A percentile compares a stretch with the other conserved stretches of the same genome.
Conservation (phyloP, 2,888 invertebrate genomes). For the Pasiphila rectangulata region DNA sequence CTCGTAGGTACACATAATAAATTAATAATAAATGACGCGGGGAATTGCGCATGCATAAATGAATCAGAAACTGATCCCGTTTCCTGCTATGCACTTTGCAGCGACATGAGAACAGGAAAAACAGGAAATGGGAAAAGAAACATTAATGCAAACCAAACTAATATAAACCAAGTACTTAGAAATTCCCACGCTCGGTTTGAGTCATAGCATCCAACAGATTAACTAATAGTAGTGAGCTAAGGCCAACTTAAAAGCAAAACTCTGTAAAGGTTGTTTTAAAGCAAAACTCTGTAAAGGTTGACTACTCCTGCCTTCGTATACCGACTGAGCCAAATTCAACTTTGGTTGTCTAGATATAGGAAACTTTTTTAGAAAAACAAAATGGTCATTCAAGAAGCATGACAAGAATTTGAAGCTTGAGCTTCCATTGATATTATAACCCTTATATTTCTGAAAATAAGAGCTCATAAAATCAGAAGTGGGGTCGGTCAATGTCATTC, state of each 20-base stretch:
- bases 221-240: neutral
- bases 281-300: neutral
- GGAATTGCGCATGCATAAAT: too few relatives aligned
- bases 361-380: too few relatives aligned
- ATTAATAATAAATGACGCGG: too few relatives aligned
- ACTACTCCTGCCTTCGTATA: neutral
- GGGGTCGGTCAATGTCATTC: constrained; percentile 16
- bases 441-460: neutral
- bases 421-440: neutral
- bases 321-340: constrained; percentile 7
- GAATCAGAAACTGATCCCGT: too few relatives aligned
- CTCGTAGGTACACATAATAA: too few relatives aligned
- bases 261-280: too few relatives aligned
- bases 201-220: constrained; percentile 5
- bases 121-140: too few relatives aligned
- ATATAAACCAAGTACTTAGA: neutral
- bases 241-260: constrained; percentile 2
- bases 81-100: too few relatives aligned
- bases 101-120: too few relatives aligned
- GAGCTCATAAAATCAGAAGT: neutral
- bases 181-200: constrained; percentile 16
- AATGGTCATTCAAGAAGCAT: neutral
- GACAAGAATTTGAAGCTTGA: too few relatives aligned
- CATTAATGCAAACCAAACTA: too few relatives aligned
- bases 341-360: neutral